Percentiles rank a stretch among this genome's conserved stretches.
These are phyloP conservation scores for Lissocephala sabroskyi DNA, from an alignment of 2,888 invertebrate species.

Conservation along the genomic window DNA sequence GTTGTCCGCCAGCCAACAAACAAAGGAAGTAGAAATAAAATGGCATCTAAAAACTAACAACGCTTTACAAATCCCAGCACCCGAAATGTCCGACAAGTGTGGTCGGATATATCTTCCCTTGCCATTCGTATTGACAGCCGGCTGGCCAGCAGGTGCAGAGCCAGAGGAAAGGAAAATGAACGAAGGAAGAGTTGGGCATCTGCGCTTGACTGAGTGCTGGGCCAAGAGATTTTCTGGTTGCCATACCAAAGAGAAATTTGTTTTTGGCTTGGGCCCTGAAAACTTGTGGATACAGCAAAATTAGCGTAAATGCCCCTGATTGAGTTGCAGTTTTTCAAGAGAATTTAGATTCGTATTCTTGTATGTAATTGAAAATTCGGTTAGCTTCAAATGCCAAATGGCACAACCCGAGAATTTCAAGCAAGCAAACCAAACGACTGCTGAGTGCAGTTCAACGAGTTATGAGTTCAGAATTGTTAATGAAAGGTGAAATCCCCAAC, in stretches of 20 bases:
- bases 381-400: too few species aligned
- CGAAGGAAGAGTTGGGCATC: too few species aligned
- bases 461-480: neutral
- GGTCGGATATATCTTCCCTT: constrained; percentile 19
- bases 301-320: constrained; percentile 49
- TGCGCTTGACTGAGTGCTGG: constrained; percentile 6
- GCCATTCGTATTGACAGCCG: constrained; percentile 16
- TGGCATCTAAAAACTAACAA: constrained; percentile 18
- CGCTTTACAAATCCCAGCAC: constrained; percentile 7
- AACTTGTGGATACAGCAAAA: constrained; percentile 26
- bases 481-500: neutral
- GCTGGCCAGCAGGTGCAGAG: constrained; percentile 2
- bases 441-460: too few species aligned
- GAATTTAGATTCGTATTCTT: constrained; percentile 23
- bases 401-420: too few species aligned
- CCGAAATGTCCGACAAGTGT: constrained; percentile 8
- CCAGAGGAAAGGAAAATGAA: neutral
- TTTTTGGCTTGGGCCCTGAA: constrained; percentile 16
- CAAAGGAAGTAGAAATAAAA: constrained; percentile 15
- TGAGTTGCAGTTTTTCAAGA: constrained; percentile 33
- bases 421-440: too few species aligned
- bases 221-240: neutral
- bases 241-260: constrained; percentile 18
- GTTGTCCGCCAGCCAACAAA: constrained; percentile 12
- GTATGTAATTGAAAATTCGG: constrained; percentile 14